These are phyloP conservation scores for Chrysotoxum bicinctum DNA, from an alignment of 2,888 invertebrate genomes.

Conservation along the genomic window DNA sequence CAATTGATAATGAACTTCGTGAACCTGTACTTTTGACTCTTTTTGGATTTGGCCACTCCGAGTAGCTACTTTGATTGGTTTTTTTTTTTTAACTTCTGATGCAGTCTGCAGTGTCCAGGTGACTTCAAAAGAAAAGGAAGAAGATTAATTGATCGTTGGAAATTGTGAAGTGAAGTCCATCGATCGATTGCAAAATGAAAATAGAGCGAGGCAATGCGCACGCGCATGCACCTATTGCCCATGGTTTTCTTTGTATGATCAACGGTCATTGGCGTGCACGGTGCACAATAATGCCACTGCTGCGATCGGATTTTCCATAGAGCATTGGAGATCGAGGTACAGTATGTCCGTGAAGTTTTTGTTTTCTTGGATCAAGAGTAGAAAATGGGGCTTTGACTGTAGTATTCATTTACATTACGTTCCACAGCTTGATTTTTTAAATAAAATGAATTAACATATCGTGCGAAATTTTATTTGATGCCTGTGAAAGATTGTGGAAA, in stretches of 20 bases:
- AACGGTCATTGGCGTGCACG: constrained; percentile 59
- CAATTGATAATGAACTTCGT: constrained; percentile 72
- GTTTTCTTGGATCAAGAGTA: neutral
- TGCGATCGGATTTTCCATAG: neutral
- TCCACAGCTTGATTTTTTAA: too few relatives aligned
- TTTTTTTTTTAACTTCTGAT: neutral
- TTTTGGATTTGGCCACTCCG: neutral
- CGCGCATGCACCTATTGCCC: constrained; percentile 67
- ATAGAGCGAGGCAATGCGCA: constrained; percentile 58
- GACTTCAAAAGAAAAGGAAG: constrained; percentile 33
- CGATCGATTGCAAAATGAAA: constrained; percentile 60
- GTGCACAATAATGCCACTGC: constrained; percentile 45
- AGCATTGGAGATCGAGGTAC: neutral
- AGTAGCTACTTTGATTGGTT: neutral
- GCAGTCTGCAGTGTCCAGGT: constrained; percentile 18
- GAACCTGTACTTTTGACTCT: constrained; percentile 66
- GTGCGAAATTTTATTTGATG: too few relatives aligned
- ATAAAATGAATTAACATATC: too few relatives aligned
- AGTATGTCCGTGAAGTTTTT: neutral
- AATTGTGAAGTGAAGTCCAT: constrained; percentile 66
- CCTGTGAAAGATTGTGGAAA: too few relatives aligned
- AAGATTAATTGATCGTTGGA: constrained; percentile 68
- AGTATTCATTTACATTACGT: too few relatives aligned
- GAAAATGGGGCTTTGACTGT: too few relatives aligned
- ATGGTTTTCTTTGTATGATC: constrained; percentile 49